Evolutionary conservation across 2,113 vertebrate species (phyloP).

Genomic region (Azemiops feae): DNA sequence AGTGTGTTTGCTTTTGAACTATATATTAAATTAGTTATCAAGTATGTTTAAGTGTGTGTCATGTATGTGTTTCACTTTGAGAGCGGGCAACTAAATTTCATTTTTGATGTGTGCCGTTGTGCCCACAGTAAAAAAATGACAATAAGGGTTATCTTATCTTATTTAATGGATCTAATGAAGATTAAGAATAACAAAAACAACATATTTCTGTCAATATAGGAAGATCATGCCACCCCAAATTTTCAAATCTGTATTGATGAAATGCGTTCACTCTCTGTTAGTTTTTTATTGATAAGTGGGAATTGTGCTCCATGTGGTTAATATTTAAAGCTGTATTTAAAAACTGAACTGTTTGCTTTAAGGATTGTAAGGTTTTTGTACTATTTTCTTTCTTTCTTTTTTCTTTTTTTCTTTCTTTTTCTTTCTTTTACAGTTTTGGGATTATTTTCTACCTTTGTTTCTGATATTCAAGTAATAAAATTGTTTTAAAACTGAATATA

Average conservation of each 20-base stretch:
- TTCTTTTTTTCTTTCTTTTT: too few species aligned
- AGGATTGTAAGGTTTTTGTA: neutral
- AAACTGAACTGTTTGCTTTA: neutral
- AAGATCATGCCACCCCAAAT: neutral
- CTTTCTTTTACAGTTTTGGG: neutral
- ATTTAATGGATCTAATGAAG: neutral
- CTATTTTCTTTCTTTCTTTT: neutral
- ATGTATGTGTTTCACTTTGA: too few species aligned
- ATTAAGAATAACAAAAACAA: neutral
- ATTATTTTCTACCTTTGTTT: neutral
- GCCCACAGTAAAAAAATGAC: too few species aligned
- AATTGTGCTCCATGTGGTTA: neutral
- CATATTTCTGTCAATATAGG: neutral
- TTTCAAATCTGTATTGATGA: neutral
- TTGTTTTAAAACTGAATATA: neutral
- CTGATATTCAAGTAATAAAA: neutral
- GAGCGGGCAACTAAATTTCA: too few species aligned
- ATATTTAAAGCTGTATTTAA: neutral
- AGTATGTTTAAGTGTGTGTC: too few species aligned
- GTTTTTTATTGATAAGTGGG: neutral
- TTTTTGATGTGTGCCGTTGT: too few species aligned
- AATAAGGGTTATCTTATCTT: too few species aligned
- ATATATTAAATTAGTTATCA: neutral
- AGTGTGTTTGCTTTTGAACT: neutral
- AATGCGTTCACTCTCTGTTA: neutral